Evolutionary conservation across 2,888 invertebrate species (phyloP).

Genomic region (Ophion obscuratus): DNA sequence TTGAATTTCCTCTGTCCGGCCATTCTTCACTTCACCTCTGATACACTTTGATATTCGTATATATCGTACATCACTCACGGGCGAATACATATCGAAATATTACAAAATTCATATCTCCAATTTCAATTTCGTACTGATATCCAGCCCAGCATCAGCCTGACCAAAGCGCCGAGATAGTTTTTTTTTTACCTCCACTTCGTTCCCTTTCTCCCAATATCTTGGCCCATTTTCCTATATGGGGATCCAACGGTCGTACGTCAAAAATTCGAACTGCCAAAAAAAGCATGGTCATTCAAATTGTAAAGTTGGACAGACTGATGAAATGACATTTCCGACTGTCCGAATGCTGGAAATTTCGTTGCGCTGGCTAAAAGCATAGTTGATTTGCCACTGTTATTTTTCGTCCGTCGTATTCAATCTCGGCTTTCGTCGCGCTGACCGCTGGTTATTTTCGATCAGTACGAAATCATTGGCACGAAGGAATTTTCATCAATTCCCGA

Average conservation of each 20-base stretch:
- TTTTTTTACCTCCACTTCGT: background rate
- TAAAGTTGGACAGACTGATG: background rate
- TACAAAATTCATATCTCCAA: conserved; percentile 57
- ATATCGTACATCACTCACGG: conserved; percentile 9
- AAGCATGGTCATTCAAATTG: background rate
- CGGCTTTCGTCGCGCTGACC: too few species aligned
- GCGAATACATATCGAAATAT: conserved; percentile 53
- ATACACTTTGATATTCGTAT: conserved; percentile 11
- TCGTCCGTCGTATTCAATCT: background rate
- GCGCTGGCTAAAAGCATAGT: background rate
- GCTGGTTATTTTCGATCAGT: conserved; percentile 6
- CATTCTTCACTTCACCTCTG: conserved; percentile 9
- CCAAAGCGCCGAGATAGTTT: conserved; percentile 29
- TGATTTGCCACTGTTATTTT: background rate
- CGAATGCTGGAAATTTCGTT: conserved; percentile 8
- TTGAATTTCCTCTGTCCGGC: conserved; percentile 41
- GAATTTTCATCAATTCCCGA: conserved; percentile 3
- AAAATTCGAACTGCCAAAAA: background rate
- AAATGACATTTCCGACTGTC: background rate
- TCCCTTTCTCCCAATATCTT: conserved; percentile 1
- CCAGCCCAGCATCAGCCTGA: conserved; percentile 15
- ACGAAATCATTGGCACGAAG: background rate
- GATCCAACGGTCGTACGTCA: background rate
- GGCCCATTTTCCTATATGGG: conserved; percentile 9
- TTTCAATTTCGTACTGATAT: conserved; percentile 56